Conservation (phyloP, 2,888 invertebrate genomes). For the Eristalis pertinax region DNA sequence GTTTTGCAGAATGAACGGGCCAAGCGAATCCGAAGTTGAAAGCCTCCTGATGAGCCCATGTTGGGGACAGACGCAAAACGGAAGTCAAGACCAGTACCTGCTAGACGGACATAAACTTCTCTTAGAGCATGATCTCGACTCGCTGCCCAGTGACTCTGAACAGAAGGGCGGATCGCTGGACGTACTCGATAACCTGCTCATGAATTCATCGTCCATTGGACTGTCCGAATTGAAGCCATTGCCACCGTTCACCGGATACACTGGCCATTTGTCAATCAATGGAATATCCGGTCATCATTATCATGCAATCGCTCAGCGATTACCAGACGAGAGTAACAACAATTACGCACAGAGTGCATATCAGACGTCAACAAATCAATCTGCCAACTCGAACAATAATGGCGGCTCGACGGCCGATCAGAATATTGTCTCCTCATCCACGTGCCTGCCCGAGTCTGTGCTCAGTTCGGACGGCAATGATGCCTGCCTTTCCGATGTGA, state of each 20-base stretch:
- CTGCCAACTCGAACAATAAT: slow-evolving; percentile 74
- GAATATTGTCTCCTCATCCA: slow-evolving; percentile 89
- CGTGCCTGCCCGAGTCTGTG: slow-evolving; percentile 86
- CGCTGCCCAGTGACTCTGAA: slow-evolving; percentile 81
- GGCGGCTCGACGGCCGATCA: slow-evolving; percentile 83
- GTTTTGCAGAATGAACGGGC: slow-evolving; percentile 83
- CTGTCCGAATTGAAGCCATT: slow-evolving; percentile 92
- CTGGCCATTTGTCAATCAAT: slow-evolving; percentile 92
- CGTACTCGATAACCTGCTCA: slow-evolving; percentile 86
- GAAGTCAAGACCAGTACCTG: slow-evolving; percentile 82
- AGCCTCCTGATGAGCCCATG: slow-evolving; percentile 88
- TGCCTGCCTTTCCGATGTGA: slow-evolving; percentile 84
- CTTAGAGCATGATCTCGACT: slow-evolving; percentile 84
- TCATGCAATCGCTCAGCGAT: slow-evolving; percentile 90
- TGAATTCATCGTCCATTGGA: slow-evolving; percentile 83
- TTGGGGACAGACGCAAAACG: slow-evolving; percentile 84
- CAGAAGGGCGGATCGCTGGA: slow-evolving; percentile 83
- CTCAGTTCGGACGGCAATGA: slow-evolving; percentile 81
- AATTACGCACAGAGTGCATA: slow-evolving; percentile 86
- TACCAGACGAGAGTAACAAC: slow-evolving; percentile 89
- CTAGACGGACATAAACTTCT: slow-evolving; percentile 83
- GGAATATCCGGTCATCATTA: slow-evolving; percentile 94
- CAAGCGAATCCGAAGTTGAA: slow-evolving; percentile 85
- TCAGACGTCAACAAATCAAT: slow-evolving; percentile 74
- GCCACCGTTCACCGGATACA: slow-evolving; percentile 93